phyloP scores from a whole-genome alignment of 2,888 invertebrate genomes.

The Rhyacophila evoluta region DNA sequence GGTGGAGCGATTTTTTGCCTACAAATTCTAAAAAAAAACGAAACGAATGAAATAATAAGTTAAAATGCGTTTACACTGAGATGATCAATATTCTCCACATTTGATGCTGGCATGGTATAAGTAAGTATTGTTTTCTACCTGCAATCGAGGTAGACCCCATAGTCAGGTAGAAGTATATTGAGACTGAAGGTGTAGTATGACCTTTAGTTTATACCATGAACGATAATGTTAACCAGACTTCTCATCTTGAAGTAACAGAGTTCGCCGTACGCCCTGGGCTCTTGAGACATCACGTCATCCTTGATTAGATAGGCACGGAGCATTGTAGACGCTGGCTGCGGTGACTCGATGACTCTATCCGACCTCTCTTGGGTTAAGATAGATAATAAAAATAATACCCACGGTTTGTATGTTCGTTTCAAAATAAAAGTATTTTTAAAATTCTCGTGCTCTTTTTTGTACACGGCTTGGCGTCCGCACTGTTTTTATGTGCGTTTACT shows the following conservation, averaged over 20 bases:
- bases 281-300: background rate
- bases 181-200: too few relatives aligned
- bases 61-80: too few relatives aligned
- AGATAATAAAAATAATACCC: background rate
- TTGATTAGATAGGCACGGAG: background rate
- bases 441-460: background rate
- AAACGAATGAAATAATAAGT: too few relatives aligned
- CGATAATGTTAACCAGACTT: background rate
- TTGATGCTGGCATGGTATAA: too few relatives aligned
- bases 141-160: too few relatives aligned
- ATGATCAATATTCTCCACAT: too few relatives aligned
- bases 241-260: background rate
- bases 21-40: too few relatives aligned
- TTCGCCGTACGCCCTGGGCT: background rate
- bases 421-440: slow-evolving; percentile 14
- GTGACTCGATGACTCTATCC: background rate
- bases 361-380: background rate
- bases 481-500: background rate
- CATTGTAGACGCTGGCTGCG: background rate
- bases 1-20: too few relatives aligned
- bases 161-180: too few relatives aligned
- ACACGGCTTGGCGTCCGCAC: background rate
- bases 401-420: background rate
- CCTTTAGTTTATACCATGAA: background rate
- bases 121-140: too few relatives aligned